These are phyloP conservation scores for Rallus limicola DNA, from an alignment of 2,113 vertebrate genomes.

Conservation along the genomic window DNA sequence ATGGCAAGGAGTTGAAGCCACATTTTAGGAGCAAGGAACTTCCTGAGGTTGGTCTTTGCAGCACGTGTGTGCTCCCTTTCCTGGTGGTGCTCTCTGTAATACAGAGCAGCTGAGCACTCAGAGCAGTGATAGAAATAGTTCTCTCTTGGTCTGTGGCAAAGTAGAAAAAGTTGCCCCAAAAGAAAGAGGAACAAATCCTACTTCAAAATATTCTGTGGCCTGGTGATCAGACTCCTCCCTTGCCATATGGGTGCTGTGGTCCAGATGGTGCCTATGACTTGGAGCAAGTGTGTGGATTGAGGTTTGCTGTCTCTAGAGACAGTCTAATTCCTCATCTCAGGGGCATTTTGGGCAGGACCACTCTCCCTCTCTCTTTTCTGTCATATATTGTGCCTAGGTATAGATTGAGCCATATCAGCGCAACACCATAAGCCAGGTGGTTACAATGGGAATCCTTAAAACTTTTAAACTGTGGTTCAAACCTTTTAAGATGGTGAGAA, in stretches of 20 bases:
- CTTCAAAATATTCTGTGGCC: not conserved
- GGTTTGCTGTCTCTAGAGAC: not conserved
- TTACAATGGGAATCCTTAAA: not conserved
- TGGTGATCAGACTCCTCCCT: not conserved
- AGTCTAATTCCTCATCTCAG: not conserved
- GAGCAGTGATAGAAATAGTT: not conserved
- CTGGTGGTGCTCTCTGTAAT: not conserved
- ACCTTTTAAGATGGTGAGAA: not conserved
- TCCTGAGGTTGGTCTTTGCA: not conserved
- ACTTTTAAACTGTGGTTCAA: not conserved
- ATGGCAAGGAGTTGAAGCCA: not conserved
- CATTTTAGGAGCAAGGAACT: not conserved
- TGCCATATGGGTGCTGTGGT: not conserved
- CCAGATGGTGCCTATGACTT: not conserved
- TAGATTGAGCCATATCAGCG: not conserved
- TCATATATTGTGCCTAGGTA: not conserved
- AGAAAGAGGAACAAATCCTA: not conserved
- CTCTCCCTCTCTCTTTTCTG: not conserved
- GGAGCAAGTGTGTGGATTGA: not conserved
- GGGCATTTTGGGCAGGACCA: not conserved
- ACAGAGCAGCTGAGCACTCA: not conserved
- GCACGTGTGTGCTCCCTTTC: not conserved
- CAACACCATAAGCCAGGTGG: not conserved
- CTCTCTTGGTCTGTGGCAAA: not conserved
- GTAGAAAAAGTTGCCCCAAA: not conserved